phyloP scores from a whole-genome alignment of 2,113 vertebrate species.

The Lycocorax pyrrhopterus region DNA sequence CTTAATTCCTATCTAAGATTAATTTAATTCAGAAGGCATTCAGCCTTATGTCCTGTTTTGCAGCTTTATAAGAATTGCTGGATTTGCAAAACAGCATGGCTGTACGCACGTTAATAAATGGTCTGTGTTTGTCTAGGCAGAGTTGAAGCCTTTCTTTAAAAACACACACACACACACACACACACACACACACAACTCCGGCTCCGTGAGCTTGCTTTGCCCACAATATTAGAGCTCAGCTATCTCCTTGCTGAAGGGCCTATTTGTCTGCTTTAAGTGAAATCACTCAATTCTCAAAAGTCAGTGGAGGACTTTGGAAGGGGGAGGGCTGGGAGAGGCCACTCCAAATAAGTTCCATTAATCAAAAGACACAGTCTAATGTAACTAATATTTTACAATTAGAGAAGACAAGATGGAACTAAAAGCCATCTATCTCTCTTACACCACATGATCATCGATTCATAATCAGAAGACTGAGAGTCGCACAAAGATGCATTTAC shows the following conservation, averaged over 20 bases:
- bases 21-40: conserved; percentile 76
- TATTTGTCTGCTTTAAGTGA: conserved; percentile 97
- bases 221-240: conserved; percentile 69
- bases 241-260: conserved; percentile 79
- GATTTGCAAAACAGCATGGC: conserved; percentile 64
- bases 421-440: conserved; percentile 99
- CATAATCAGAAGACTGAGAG: conserved; percentile 94
- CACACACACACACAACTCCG: neutral
- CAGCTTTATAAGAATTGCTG: conserved; percentile 67
- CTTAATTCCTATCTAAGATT: conserved; percentile 69
- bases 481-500: conserved; percentile 85
- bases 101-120: conserved; percentile 29
- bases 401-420: conserved; percentile 99
- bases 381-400: conserved; percentile 99
- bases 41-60: conserved; percentile 69
- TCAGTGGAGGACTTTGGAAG: conserved; percentile 91
- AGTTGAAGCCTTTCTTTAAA: conserved; percentile 57
- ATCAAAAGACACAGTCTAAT: conserved; percentile 99
- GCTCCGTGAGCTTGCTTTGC: conserved; percentile 59
- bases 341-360: conserved; percentile 99
- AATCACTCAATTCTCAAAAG: conserved; percentile 98
- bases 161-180: neutral
- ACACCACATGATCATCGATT: conserved; percentile 99
- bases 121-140: conserved; percentile 34
- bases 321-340: conserved; percentile 87